Base-by-base conservation (phyloP, 1,140 invertebrate species). In the Formica exsecta region DNA sequence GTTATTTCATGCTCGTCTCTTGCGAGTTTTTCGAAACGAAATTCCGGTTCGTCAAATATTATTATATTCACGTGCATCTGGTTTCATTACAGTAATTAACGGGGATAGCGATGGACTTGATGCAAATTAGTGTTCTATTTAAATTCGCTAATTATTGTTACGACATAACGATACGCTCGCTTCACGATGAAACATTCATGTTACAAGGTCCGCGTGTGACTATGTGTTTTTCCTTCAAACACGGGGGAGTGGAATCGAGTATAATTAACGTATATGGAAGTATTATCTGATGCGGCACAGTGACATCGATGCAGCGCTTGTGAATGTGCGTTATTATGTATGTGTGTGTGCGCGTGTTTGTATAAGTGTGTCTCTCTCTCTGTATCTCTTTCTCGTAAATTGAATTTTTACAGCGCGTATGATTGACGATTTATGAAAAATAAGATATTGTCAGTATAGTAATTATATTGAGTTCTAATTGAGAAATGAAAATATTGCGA, bases 111-210 rank as follows among this genome's bases (percentile, higher is more conserved):
- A 73, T 62, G 68, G 68, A 44, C 79, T 83, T 44, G 79, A 44
- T 61, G 54, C 54, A 83, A 83, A 83, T 83, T 83, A 57, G 79
- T 41, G 68, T 83, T 74, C 54, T 83, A 83, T 83, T 83, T 83
- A 83, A 83, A 83, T 83, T 83, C 29, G 68, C 68, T 83, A 83
- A 83, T 83, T 83, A 83, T 68, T 83, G 79, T 83, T 74, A 73
- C 79, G 68, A 68, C 54, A 73, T 73, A 61, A 83, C 79, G 66
- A 81, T 74, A 74, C 38, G 38, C 38, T 73, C 68, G 68, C 29
- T 71, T 73, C 68, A 61, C 68, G 68, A 73, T 83, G 68, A 83
- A 83, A 83, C 68, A 61, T 44, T 61, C 54, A 70, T 48, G 38
- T 61, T 83, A 71, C 68, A 62, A 73, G 25, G 36, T 57, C 44